phyloP scores from a whole-genome alignment of 1,140 invertebrate genomes.

The Matsumurasca onukii region DNA sequence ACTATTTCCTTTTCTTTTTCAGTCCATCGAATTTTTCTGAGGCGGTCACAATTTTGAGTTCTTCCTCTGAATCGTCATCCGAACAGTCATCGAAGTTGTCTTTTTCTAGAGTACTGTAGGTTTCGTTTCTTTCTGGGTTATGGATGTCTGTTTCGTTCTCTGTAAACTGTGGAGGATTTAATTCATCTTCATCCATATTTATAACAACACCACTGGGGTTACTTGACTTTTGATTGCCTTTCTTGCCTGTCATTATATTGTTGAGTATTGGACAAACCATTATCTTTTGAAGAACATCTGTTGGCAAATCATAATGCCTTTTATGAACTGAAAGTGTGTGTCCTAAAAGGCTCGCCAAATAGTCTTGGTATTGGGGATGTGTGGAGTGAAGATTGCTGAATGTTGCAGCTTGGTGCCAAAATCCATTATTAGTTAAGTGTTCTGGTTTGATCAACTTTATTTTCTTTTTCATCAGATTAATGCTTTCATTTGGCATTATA shows the following conservation, averaged over 20 bases:
- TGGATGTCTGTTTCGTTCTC: neutral
- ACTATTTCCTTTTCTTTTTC: neutral
- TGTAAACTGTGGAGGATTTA: too few species aligned
- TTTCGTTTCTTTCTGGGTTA: neutral
- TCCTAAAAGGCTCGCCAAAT: slow-evolving; percentile 10
- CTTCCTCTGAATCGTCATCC: neutral
- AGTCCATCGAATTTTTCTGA: neutral
- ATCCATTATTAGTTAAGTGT: slow-evolving; percentile 9
- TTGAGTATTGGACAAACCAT: slow-evolving; percentile 19
- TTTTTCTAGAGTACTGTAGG: neutral
- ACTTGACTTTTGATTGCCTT: too few species aligned
- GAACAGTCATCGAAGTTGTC: neutral
- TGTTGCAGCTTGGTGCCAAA: slow-evolving; percentile 17
- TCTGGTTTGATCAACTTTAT: neutral
- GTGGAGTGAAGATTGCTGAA: slow-evolving; percentile 11
- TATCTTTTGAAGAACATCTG: slow-evolving; percentile 15
- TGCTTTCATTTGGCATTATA: slow-evolving; percentile 7
- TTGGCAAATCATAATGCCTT: slow-evolving; percentile 26
- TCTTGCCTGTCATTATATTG: slow-evolving; percentile 18
- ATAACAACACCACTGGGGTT: too few species aligned
- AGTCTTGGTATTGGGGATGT: slow-evolving; percentile 28
- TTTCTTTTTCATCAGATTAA: neutral
- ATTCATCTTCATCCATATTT: too few species aligned
- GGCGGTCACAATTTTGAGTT: neutral
- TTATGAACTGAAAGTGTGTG: slow-evolving; percentile 17